phyloP scores from a whole-genome alignment of 2,113 vertebrate genomes.

The Petaurus breviceps region DNA sequence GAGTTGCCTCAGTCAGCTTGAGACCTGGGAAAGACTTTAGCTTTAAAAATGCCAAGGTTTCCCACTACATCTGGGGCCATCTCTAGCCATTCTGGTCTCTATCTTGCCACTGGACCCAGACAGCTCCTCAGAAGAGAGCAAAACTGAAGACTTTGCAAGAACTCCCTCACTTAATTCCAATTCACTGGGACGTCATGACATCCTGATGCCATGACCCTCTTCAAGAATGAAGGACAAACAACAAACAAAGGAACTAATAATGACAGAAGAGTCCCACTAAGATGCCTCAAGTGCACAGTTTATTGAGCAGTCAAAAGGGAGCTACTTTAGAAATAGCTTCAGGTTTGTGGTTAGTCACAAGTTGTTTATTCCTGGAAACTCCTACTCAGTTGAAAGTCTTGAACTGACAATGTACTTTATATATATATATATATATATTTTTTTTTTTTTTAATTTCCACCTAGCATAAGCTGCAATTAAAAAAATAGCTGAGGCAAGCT shows the following conservation, averaged over 20 bases:
- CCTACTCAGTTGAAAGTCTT: constrained; percentile 74
- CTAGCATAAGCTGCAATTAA: not conserved
- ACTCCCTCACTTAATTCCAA: too few species aligned
- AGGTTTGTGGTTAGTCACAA: constrained; percentile 62
- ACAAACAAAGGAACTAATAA: not conserved
- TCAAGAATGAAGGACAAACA: too few species aligned
- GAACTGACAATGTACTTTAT: constrained; percentile 53
- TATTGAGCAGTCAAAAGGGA: not conserved
- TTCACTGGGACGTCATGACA: too few species aligned
- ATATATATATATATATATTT: not conserved
- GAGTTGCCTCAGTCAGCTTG: too few species aligned
- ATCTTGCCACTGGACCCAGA: too few species aligned
- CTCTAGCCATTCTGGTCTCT: too few species aligned
- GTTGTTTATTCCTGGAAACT: constrained; percentile 79
- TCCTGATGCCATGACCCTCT: too few species aligned
- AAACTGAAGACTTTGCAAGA: too few species aligned
- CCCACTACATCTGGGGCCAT: too few species aligned
- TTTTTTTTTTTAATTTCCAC: constrained; percentile 49
- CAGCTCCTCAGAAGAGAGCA: too few species aligned
- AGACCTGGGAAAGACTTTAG: too few species aligned
- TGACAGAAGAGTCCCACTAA: not conserved
- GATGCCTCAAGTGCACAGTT: not conserved
- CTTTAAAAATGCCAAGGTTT: too few species aligned
- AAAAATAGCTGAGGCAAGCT: not conserved
- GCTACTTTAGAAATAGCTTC: constrained; percentile 57